Base-by-base conservation (phyloP, 2,888 invertebrate genomes). In the Eueremaeus valkanovi region DNA sequence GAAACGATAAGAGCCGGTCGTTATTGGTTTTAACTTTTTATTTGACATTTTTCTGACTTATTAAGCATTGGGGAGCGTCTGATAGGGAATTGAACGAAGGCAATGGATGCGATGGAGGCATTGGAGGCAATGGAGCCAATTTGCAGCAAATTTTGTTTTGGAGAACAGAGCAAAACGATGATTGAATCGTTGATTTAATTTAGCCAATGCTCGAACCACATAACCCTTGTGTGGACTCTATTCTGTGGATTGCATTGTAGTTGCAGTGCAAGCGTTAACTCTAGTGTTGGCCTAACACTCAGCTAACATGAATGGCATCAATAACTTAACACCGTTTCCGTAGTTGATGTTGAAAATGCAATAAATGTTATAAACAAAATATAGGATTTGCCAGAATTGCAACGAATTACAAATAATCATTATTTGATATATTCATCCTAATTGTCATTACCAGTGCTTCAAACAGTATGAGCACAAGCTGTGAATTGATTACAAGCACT, bases 131-230 rank as follows among this genome's bases (percentile, higher is more conserved):
- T 79, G 77, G 78, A 78, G 79, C 76, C 77, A 79, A 79, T 79
- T 79, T 79, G 75, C 75, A 76, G 76, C 78, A 79, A 79, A 79
- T 79, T 55, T 79, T 79, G 79, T 79, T 79, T 11, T 79, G 78
- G 77, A 79, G 79, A 76, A 77, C 77, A 76, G 76, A 76, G 77
- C 79, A 78, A 78, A 78, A 77, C 78, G 79, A 77, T 78, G 79
- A 79, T 79, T 79, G 79, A 77, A 78, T 78, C 78, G 78, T 76
- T 78, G 79, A 79, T 79, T 77, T 76, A 79, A 79, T 79, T 79
- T 79, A 29, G 36, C 21, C 66, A 63, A 29, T 63, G 18, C 63
- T 63, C 3, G 63, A 29, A 66, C 66, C 66, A 40, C 66, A 66
- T 66, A 36, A 36, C 11, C 36, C 36, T 36, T 36, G 36, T n/a